Conservation (phyloP, 2,797 vertebrate genomes). For the Sebastes melanostomus region DNA sequence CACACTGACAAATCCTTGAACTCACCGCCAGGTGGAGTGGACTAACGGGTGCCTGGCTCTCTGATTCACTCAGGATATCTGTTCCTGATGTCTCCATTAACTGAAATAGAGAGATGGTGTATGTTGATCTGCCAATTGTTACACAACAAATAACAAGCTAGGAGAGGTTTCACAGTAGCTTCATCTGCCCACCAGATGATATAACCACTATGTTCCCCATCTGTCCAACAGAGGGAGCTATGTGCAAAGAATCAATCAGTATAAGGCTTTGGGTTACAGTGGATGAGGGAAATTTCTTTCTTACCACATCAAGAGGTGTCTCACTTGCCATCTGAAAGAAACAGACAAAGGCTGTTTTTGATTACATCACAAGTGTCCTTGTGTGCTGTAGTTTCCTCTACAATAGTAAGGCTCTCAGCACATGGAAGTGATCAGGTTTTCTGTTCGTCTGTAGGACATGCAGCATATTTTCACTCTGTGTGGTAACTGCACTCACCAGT, state of each 20-base stretch:
- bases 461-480: background rate
- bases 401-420: background rate
- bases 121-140: background rate
- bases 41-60: constrained; percentile 90
- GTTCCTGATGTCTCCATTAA: constrained; percentile 93
- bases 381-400: background rate
- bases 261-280: background rate
- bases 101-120: constrained; percentile 71
- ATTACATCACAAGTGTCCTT: background rate
- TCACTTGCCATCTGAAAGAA: constrained; percentile 93
- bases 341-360: constrained; percentile 11
- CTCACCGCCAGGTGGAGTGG: constrained; percentile 96
- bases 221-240: constrained; percentile 78
- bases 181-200: background rate
- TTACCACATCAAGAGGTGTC: constrained; percentile 97
- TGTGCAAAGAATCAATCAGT: constrained; percentile 26
- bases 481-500: constrained; percentile 79
- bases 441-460: background rate
- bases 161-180: background rate
- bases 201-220: background rate
- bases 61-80: constrained; percentile 90
- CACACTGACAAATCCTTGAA: constrained; percentile 40
- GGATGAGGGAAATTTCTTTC: constrained; percentile 56
- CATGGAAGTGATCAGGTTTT: background rate
- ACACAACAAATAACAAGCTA: background rate